Evolutionary conservation across 2,113 vertebrate genomes (phyloP), one percentile per base, ranked within the genome.

Genomic region (Panthera tigris): DNA sequence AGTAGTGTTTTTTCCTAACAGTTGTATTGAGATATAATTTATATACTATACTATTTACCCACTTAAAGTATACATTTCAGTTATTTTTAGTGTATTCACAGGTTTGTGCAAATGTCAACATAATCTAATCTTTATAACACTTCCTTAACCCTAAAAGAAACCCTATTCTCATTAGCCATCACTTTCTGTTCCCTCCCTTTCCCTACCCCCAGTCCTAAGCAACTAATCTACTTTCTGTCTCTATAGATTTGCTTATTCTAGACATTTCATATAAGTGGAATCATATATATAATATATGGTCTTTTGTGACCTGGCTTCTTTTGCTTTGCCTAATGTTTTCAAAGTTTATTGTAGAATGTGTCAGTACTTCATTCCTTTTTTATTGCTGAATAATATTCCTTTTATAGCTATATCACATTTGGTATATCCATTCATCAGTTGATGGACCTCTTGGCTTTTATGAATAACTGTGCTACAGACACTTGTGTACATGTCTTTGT

Each of bases 321-420:
- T 87, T 33, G 57, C 11, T 76, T 83, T 83, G 76, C 4, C 9
- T 55, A 68, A 33, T 55, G 36, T 84, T 92, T 94, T 89, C 79
- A 39, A 61, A 61, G 79, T 93, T 92, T 48, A 68, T 63, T 50
- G 16, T 74, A 55, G 55, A 48, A 36, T 79, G 8, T 73, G 33
- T 79, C 36, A 66, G 15, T 76, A 36, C 31, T 50, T 63, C 12
- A n/a, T 80, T 86, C 45, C 65, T 96, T 91, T 95, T 95, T 92
- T 88, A 68, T 65, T 50, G 18, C 16, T 29, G 21, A 48, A 29
- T 48, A 66, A 8, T 76, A 36, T 82, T 87, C 12, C 73, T 55
- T 73, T 11, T 36, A 27, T 91, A 7, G 39, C 8, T 55, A 0
- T 65, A 39, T 23, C 55, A 63, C 18, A 48, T 74, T 76, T 82